phyloP scores from a whole-genome alignment of 1,140 invertebrate species.

The Babylonia areolata region DNA sequence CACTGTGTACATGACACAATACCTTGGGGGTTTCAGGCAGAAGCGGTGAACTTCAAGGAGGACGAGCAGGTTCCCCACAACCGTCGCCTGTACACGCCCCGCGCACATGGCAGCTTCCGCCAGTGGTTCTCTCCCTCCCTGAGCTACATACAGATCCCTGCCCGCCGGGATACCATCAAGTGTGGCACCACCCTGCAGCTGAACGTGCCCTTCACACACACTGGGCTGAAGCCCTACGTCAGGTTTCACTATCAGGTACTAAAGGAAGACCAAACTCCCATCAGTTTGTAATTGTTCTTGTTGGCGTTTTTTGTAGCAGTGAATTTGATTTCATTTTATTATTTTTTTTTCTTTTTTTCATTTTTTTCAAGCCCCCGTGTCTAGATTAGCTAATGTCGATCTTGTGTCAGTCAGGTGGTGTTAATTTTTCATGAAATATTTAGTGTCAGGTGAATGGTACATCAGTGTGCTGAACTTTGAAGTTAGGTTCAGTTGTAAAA shows the following conservation, averaged over 20 bases:
- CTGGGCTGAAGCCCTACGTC: conserved; percentile 52
- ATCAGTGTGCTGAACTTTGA: too few species aligned
- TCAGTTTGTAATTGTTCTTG: too few species aligned
- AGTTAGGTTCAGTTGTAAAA: too few species aligned
- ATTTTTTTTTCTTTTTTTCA: background rate
- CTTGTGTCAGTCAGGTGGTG: too few species aligned
- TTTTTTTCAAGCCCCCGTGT: too few species aligned
- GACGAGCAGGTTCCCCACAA: conserved; percentile 34
- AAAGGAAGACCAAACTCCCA: too few species aligned
- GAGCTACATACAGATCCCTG: conserved; percentile 71
- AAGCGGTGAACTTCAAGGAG: conserved; percentile 5
- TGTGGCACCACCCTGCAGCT: conserved; percentile 62
- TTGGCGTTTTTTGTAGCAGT: background rate
- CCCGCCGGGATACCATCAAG: conserved; percentile 42
- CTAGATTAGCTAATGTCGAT: too few species aligned
- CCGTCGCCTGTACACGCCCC: conserved; percentile 50
- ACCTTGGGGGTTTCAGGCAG: too few species aligned
- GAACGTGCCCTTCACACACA: conserved; percentile 66
- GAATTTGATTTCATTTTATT: background rate
- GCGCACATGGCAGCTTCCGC: conserved; percentile 43
- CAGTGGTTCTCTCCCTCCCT: conserved; percentile 73
- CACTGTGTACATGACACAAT: too few species aligned
- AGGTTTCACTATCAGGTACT: conserved; percentile 70
- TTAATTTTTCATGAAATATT: too few species aligned
- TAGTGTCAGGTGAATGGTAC: too few species aligned